A percentile compares a stretch with the other conserved stretches of the same genome.
Evolutionary conservation across 2,797 vertebrate genomes (phyloP).

Genomic region (Lemur catta): DNA sequence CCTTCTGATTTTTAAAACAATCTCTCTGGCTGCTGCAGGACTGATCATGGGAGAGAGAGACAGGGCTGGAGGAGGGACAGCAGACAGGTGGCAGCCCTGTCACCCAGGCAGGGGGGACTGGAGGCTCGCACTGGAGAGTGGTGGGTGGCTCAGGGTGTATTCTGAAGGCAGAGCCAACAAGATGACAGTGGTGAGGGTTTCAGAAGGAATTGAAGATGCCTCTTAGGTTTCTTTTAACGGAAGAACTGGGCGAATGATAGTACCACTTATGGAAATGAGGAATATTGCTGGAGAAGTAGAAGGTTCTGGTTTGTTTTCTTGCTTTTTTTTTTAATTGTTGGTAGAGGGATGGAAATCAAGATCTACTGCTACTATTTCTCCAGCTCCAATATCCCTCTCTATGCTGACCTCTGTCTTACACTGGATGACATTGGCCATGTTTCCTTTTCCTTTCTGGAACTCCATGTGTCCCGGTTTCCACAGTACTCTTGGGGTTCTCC

Average conservation of each 20-base stretch:
- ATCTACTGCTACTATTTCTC: not conserved
- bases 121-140: too few relatives aligned
- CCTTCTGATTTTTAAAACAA: not conserved
- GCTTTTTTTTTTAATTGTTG: not conserved
- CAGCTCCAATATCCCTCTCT: not conserved
- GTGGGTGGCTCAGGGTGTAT: not conserved
- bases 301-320: not conserved
- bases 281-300: not conserved
- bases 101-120: not conserved
- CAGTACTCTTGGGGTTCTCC: not conserved
- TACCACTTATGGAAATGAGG: not conserved
- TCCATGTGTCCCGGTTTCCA: not conserved
- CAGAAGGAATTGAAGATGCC: not conserved
- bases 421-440: fast-evolving
- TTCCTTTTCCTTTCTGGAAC: not conserved
- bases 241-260: not conserved
- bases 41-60: not conserved
- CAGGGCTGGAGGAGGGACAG: not conserved
- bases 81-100: not conserved
- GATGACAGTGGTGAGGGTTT: not conserved
- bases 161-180: not conserved
- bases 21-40: not conserved
- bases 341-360: not conserved
- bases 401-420: not conserved
- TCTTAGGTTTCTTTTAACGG: not conserved